phyloP scores from a whole-genome alignment of 2,888 invertebrate species.

The Barypeithes pellucidus region DNA sequence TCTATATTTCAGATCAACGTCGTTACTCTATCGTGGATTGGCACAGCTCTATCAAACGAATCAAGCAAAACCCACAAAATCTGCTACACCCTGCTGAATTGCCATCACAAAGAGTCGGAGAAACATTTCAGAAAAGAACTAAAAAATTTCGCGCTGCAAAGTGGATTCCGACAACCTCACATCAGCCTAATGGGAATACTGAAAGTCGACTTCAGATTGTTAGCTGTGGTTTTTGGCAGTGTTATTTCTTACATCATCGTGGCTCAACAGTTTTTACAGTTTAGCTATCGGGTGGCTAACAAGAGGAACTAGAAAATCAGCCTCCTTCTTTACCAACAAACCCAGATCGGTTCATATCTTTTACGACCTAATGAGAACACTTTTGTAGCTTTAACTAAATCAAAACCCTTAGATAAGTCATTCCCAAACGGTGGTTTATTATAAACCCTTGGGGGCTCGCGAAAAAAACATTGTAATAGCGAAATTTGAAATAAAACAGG shows the following conservation, averaged over 20 bases:
- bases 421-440: too few species aligned
- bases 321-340: too few species aligned
- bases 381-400: too few species aligned
- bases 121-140: slow-evolving; percentile 6
- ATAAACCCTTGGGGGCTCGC: too few species aligned
- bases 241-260: slow-evolving; percentile 26
- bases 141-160: slow-evolving; percentile 10
- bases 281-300: neutral
- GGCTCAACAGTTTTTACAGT: slow-evolving; percentile 26
- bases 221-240: neutral
- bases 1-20: slow-evolving; percentile 13
- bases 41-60: slow-evolving; percentile 18
- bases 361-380: too few species aligned
- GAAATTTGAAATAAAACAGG: too few species aligned
- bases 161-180: slow-evolving; percentile 20
- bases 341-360: too few species aligned
- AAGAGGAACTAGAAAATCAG: too few species aligned
- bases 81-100: slow-evolving; percentile 21
- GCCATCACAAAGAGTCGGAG: neutral
- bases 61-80: slow-evolving; percentile 27
- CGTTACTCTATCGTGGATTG: slow-evolving; percentile 3
- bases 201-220: slow-evolving; percentile 19
- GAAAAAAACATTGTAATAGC: too few species aligned
- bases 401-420: too few species aligned
- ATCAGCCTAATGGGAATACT: slow-evolving; percentile 13